Base-by-base conservation (phyloP, 1,140 invertebrate species). In the Drosophila seguyi region DNA sequence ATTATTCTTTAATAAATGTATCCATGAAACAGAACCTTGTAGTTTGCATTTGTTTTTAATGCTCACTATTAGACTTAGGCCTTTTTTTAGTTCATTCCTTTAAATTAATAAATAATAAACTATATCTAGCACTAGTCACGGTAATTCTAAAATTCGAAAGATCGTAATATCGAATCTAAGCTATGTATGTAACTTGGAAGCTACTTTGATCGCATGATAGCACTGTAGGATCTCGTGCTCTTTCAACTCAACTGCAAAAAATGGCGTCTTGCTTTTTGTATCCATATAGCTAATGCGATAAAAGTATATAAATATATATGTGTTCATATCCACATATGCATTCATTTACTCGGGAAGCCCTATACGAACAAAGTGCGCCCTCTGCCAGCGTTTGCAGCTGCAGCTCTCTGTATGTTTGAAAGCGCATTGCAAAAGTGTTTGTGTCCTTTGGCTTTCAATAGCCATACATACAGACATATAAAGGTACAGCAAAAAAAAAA, bases 381-480 rank as follows among this genome's bases (percentile, higher is more conserved):
- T 48, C 56, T 47, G 53, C n/a, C 48, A 36, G 45, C 34, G 6
- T 53, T 22, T 45, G 67, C 72, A 66, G 72, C 50, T 75, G 73
- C 73, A 75, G 60, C 53, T 29, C 50, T 44, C 63, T 69, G 52
- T 36, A 45, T 60, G 57, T 75, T 75, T 75, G 71, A 75, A 65
- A 25, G 56, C 71, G 62, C 56, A 65, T 44, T 58, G 42, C 57
- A 20, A 25, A 61, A 38, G 44, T 61, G 52, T 76, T 48, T 20
- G 65, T 38, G 69, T 75, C 53, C 47, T 38, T 57, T 18, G 45
- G 44, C 16, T 42, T 18, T 22, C 42, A 25, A n/a, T 42, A 47
- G 41, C 50, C 14, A 16, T 16, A 34, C 11, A 4, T 13, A 22
- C 18, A 36, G 11, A 22, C 42, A 44, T 20, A 55, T 20, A 36